Percentiles rank a stretch among this genome's conserved stretches.
Evolutionary conservation across 2,888 invertebrate genomes (phyloP).

Genomic region (Acronicta alni): DNA sequence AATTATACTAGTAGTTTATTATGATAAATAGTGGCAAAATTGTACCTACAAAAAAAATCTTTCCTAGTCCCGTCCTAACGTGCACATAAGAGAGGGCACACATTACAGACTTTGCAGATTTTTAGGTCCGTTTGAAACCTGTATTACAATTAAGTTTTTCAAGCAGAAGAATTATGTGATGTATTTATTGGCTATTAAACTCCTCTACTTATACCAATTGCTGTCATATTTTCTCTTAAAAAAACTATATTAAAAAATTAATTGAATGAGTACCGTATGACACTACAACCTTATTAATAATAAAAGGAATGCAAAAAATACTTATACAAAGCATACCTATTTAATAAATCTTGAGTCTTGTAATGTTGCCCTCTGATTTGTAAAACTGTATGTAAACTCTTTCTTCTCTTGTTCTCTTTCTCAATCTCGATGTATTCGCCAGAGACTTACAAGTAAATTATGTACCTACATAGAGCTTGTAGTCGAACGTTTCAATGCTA

Average conservation of each 20-base stretch:
- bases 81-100: slow-evolving; percentile 17
- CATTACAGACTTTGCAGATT: slow-evolving; percentile 22
- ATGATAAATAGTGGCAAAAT: slow-evolving; percentile 25
- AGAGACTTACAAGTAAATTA: slow-evolving; percentile 21
- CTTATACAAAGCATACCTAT: background rate
- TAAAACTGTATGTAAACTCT: slow-evolving; percentile 29
- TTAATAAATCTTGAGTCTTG: background rate
- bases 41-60: slow-evolving; percentile 21
- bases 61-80: slow-evolving; percentile 51
- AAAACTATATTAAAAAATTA: too few species aligned
- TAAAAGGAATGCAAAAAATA: too few species aligned
- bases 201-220: too few species aligned
- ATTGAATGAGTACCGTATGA: too few species aligned
- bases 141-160: too few species aligned
- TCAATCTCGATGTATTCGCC: slow-evolving; percentile 41
- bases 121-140: background rate
- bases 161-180: too few species aligned
- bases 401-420: slow-evolving; percentile 16
- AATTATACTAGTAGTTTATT: slow-evolving; percentile 18
- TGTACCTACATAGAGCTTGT: slow-evolving; percentile 39
- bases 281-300: too few species aligned
- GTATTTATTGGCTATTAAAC: too few species aligned
- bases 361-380: slow-evolving; percentile 20
- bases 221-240: too few species aligned
- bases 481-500: slow-evolving; percentile 31